Percentiles rank a stretch among this genome's conserved stretches.
These are phyloP conservation scores for Pecten maximus DNA, from an alignment of 2,888 invertebrate species.

Conservation along the genomic window DNA sequence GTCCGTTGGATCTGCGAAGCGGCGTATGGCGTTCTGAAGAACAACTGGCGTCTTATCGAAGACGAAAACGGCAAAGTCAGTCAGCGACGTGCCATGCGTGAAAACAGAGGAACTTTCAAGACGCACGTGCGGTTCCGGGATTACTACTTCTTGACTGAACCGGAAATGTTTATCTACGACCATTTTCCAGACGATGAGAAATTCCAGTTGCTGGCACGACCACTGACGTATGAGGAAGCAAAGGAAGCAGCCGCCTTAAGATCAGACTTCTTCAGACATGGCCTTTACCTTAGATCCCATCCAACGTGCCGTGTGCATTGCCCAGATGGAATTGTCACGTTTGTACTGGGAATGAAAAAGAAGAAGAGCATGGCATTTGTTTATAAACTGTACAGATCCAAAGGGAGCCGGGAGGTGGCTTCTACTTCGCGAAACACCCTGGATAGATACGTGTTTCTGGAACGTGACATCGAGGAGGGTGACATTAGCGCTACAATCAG, in stretches of 20 bases:
- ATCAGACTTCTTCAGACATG: slow-evolving; percentile 67
- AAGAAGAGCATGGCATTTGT: slow-evolving; percentile 63
- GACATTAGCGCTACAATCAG: slow-evolving; percentile 64
- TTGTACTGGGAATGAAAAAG: slow-evolving; percentile 59
- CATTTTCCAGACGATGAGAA: slow-evolving; percentile 71
- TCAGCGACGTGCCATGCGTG: slow-evolving; percentile 48
- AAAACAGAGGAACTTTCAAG: slow-evolving; percentile 52
- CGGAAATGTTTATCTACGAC: slow-evolving; percentile 70
- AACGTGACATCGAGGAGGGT: slow-evolving; percentile 64
- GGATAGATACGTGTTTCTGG: slow-evolving; percentile 70
- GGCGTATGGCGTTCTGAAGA: slow-evolving; percentile 53
- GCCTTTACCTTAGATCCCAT: slow-evolving; percentile 64
- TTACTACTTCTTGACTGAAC: slow-evolving; percentile 73
- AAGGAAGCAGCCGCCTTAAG: slow-evolving; percentile 64
- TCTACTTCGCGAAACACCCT: slow-evolving; percentile 60
- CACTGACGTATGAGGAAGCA: slow-evolving; percentile 67
- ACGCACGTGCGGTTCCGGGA: slow-evolving; percentile 57
- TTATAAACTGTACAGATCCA: slow-evolving; percentile 65
- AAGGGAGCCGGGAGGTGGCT: slow-evolving; percentile 49
- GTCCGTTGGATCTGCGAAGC: slow-evolving; percentile 75
- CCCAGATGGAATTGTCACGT: slow-evolving; percentile 61
- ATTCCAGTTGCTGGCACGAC: slow-evolving; percentile 71
- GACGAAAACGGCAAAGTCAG: slow-evolving; percentile 55
- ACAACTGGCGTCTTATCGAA: slow-evolving; percentile 55
- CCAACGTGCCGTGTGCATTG: slow-evolving; percentile 59